A percentile compares a stretch with the other conserved stretches of the same genome.
Conservation (phyloP, 2,797 vertebrate genomes). For the Tragopan temminckii region DNA sequence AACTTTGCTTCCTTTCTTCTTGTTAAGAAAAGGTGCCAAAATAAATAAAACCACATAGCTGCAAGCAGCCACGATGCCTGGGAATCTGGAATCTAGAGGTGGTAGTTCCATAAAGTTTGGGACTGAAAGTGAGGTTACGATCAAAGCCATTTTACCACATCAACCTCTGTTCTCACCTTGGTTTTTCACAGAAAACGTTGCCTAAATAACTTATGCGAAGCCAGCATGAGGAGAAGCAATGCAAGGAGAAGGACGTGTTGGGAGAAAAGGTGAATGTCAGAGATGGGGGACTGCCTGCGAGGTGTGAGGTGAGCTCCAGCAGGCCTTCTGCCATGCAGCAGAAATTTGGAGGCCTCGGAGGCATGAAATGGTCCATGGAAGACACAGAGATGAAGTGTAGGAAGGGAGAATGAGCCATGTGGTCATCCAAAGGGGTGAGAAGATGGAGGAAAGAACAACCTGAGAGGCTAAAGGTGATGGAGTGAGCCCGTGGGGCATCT, state of each 20-base stretch:
- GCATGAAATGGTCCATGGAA: not conserved
- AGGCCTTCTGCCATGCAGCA: not conserved
- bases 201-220: not conserved
- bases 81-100: not conserved
- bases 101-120: not conserved
- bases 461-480: not conserved
- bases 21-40: slow-evolving; percentile 2
- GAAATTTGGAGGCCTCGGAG: not conserved
- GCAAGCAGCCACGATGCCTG: accelerated
- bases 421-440: not conserved
- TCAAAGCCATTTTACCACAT: not conserved
- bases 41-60: not conserved
- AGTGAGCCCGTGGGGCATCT: not conserved
- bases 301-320: not conserved
- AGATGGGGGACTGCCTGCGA: not conserved
- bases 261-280: not conserved
- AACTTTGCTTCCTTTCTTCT: slow-evolving; percentile 24
- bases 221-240: not conserved
- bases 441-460: not conserved
- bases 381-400: not conserved
- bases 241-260: not conserved
- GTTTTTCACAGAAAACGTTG: not conserved
- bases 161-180: not conserved
- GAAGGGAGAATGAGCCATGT: not conserved
- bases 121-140: not conserved